Percentiles rank a stretch among this genome's conserved stretches.
Conservation (phyloP, 2,113 vertebrate species). For the Zeus faber region DNA sequence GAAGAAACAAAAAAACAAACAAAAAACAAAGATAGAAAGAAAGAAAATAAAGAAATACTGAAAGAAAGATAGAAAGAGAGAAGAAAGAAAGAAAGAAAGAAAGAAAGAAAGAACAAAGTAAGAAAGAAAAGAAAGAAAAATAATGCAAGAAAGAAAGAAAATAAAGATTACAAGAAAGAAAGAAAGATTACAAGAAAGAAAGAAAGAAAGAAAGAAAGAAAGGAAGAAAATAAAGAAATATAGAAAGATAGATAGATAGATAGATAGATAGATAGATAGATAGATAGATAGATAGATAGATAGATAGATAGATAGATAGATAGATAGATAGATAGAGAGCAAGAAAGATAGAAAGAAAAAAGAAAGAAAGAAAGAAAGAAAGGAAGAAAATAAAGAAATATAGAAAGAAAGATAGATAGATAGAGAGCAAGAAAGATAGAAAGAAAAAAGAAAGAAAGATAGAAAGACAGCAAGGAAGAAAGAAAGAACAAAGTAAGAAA, state of each 20-base stretch:
- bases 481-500: conserved; percentile 26
- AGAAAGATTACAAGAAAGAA: neutral
- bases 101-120: conserved; percentile 25
- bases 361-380: conserved; percentile 10
- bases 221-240: too few relatives aligned
- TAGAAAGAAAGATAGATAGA: conserved; percentile 60
- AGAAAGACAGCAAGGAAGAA: neutral
- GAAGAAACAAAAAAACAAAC: too few relatives aligned
- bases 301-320: conserved; percentile 48
- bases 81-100: neutral
- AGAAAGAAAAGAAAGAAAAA: too few relatives aligned
- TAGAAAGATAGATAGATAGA: conserved; percentile 52
- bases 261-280: neutral
- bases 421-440: neutral
- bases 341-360: conserved; percentile 21
- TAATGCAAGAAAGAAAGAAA: neutral
- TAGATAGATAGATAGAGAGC: neutral
- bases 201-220: conserved; percentile 23
- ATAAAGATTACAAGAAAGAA: conserved; percentile 28
- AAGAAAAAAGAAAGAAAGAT: conserved; percentile 26
- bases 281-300: conserved; percentile 24
- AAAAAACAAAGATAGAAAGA: conserved; percentile 23
- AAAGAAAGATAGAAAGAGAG: conserved; percentile 22
- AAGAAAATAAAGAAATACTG: neutral
- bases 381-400: conserved; percentile 17